Evolutionary conservation across 2,797 vertebrate species (phyloP), one percentile per base, ranked within the genome.

Genomic region (Gymnothorax javanicus): DNA sequence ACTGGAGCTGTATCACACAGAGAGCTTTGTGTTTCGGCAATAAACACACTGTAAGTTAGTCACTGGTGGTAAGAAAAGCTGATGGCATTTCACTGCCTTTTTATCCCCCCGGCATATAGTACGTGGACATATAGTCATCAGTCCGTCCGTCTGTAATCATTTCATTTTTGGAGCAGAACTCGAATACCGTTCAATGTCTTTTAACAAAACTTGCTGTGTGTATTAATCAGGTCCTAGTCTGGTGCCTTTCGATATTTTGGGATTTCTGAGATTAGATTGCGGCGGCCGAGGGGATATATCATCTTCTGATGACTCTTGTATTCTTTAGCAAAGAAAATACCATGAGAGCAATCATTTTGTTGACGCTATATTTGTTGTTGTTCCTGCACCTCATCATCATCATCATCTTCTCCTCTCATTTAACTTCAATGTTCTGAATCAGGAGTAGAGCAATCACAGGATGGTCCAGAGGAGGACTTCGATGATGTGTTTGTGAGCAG

Each of bases 381-480:
- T 81, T 27, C 20, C 56, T 81, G 2, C 15, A 52, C 23, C 52
- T 52, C 23, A 13, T 81, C 23, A 79, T 79, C 23, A 79, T 54
- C 8, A 7, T 73, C 13, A 33, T 73, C 43, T 69, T 69, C 4
- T 69, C n/a, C 25, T 5, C 5, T 69, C 4, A 69, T 27, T 33
- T 73, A 4, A 33, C 33, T 73, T 27, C 13, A 33, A 73, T 73
- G 11, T 33, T 33, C 8, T 77, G 4, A 8, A 25, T 58, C 59
- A 13, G 82, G 56, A 83, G 33, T 58, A n/a, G 82, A 58, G 13
- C 54, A 17, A 33, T 59, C 54, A 58, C 56, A 59, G 56, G 82
- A 83, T 90, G 97, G 98, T 0, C 93, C 90, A 0, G 98, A 99
- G 93, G 98, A 99, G 86, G 97, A 96, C 0, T 95, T 95, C 7